phyloP scores from a whole-genome alignment of 2,113 vertebrate genomes.

The Rhizomys pruinosus region DNA sequence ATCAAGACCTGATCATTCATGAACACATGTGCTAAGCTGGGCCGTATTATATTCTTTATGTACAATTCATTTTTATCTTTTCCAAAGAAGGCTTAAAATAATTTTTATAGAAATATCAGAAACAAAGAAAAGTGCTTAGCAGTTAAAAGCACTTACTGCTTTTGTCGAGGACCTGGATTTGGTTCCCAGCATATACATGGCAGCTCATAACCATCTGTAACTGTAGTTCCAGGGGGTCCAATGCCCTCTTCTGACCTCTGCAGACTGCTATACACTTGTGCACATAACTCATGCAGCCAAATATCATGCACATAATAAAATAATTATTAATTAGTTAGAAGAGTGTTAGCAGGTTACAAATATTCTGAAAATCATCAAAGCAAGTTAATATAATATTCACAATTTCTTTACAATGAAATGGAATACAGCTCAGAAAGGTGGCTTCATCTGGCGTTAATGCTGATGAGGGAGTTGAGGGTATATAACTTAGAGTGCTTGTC shows the following conservation, averaged over 20 bases:
- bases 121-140: neutral
- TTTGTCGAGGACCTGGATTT: neutral
- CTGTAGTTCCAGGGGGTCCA: neutral
- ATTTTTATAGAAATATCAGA: neutral
- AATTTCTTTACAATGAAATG: too few species aligned
- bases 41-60: neutral
- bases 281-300: neutral
- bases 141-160: too few species aligned
- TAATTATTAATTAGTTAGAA: too few species aligned
- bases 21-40: neutral
- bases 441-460: too few species aligned
- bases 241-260: neutral
- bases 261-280: neutral
- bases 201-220: neutral
- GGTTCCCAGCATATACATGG: neutral
- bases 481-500: too few species aligned
- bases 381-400: too few species aligned
- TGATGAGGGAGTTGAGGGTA: too few species aligned
- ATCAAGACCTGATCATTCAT: neutral
- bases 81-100: neutral
- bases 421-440: too few species aligned
- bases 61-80: neutral
- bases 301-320: neutral
- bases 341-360: too few species aligned
- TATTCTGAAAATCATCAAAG: too few species aligned